Evolutionary conservation across 2,888 invertebrate genomes (phyloP), one percentile per base, ranked within the genome.

Genomic region (Eulithis testata): DNA sequence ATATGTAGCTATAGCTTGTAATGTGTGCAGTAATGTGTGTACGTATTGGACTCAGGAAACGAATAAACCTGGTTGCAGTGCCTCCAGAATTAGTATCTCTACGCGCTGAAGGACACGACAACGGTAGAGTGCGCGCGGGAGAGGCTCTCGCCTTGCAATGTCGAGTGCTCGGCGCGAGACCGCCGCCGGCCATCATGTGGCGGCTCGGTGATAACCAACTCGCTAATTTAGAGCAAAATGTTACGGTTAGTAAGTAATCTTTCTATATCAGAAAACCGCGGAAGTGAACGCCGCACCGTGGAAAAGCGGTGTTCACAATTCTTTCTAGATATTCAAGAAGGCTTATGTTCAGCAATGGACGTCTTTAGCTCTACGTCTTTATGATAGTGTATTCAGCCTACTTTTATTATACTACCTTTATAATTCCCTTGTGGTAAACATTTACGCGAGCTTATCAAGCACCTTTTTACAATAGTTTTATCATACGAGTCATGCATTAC

Each of bases 161-260:
- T 73, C 82, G 89, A n/a, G 91, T 91, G 68, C 77, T 92, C 4
- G 92, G 91, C 68, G 89, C 92, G 21, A 82, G 87, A 1, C 93
- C 93, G 4, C 75, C 83, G 65, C 91, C 92, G 1, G 62, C 82
- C 9, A 66, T 91, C 55, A 60, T 80, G 11, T 93, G 91, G 92
- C 80, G 82, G 8, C 74, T 90, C 11, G 76, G 84, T 65, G 83
- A 86, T 62, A 75, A 81, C 8, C 82, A 83, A 44, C 81, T 90
- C 3, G 60, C 76, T 36, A 83, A 87, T 69, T 72, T 89, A 58
- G 81, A 87, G 36, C 89, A 90, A 71, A 89, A 88, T 68, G 72
- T 86, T 60, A 88, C 87, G 64, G 91, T 89, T 66, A 81, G 81
- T 73, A 31, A 21, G 9, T n/a, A 44, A n/a, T 40, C 44, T 11